Base-by-base conservation (phyloP, 2,113 vertebrate species). In the Salvelinus alpinus region DNA sequence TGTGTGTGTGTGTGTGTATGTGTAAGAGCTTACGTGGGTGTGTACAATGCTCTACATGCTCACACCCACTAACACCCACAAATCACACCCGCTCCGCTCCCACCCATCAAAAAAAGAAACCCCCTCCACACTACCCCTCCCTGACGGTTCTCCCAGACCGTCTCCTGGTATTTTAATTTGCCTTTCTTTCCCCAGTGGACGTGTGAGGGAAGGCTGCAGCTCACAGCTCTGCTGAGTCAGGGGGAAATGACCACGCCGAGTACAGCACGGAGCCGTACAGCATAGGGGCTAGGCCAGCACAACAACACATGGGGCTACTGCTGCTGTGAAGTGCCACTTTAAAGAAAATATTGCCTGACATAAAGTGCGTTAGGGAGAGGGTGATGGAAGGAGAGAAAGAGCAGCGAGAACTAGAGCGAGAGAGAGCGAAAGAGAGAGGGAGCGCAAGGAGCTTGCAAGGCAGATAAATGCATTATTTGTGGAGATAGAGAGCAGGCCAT, bases 151-250 rank as follows among this genome's bases (percentile, higher is more conserved):
- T 7, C 3, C 14, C 16, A 54, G 51, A 18, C 51, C 1, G 14
- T 54, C 51, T 54, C 51, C 16, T 18, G 51, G 14, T 54, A 82
- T 88, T 80, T 81, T 31, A 5, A 72, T 76, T 71, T 13, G 18
- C 77, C 84, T 82, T 80, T 79, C 88, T 18, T 75, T 27, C 76
- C 82, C 74, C 78, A 77, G 84, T 82, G 87, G 87, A 54, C 51
- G 16, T 54, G 51, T 18, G 51, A 54, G 16, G 51, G 86, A 60
- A 38, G 48, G 78, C 80, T 79, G 77, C 44, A 24, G 76, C 80
- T 90, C 31, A 13, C 67, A 69, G 59, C 0, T 54, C 44, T 3
- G 79, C 90, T 64, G 88, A 91, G 57, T 90, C 87, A 85, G 87
- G 51, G 14, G 51, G 51, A 54, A 18, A 54, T 11, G 38, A 44